phyloP scores from a whole-genome alignment of 2,113 vertebrate species.

The Montifringilla adamsi region DNA sequence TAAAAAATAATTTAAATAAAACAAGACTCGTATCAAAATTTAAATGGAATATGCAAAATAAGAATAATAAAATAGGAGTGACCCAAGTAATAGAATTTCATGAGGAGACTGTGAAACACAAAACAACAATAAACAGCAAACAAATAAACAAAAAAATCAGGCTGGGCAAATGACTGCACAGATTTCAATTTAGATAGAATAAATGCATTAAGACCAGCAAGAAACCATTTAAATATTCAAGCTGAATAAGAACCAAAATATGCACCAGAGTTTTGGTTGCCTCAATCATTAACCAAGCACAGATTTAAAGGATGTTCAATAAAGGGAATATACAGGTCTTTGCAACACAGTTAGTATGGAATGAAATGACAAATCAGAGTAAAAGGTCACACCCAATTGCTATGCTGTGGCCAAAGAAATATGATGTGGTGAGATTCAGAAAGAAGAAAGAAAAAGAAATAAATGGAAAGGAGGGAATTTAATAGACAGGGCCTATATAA shows the following conservation, averaged over 20 bases:
- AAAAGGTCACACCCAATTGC: background rate
- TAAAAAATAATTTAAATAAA: background rate
- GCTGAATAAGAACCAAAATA: background rate
- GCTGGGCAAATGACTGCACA: background rate
- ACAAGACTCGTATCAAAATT: background rate
- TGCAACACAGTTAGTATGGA: background rate
- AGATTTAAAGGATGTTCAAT: slow-evolving; percentile 26
- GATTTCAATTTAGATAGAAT: slow-evolving; percentile 26
- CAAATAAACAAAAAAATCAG: background rate
- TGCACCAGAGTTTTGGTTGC: background rate
- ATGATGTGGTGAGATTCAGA: background rate
- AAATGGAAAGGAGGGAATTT: background rate
- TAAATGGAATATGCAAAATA: background rate
- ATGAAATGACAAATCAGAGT: slow-evolving; percentile 14
- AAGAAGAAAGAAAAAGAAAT: background rate
- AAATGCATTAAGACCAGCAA: slow-evolving; percentile 1
- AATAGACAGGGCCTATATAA: background rate
- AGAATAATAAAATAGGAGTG: background rate
- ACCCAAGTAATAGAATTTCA: background rate
- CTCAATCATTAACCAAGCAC: slow-evolving; percentile 1
- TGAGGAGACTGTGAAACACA: background rate
- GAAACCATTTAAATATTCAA: slow-evolving; percentile 31
- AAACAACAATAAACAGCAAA: background rate
- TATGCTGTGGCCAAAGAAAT: background rate
- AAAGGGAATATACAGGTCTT: slow-evolving; percentile 1